Conservation (phyloP, 2,888 invertebrate species). For the Drosophila silvestris region DNA sequence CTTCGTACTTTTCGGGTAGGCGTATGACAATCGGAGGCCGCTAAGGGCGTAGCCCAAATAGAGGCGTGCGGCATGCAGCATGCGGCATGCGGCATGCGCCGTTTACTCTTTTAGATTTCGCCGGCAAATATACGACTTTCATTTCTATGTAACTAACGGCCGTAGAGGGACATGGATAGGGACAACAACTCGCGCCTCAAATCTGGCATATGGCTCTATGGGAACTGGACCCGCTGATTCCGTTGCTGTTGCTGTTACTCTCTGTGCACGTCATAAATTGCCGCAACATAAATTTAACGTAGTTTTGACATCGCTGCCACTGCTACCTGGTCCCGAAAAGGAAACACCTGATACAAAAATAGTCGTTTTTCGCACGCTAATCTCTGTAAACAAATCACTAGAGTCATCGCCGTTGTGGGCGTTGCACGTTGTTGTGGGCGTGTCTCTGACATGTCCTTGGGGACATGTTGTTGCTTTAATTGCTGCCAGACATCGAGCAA, state of each 20-base stretch:
- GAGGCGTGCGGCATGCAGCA: constrained; percentile 58
- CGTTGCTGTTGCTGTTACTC: not conserved
- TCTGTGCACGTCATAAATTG: constrained; percentile 62
- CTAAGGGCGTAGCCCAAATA: constrained; percentile 72
- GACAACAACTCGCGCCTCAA: constrained; percentile 22
- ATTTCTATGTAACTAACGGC: constrained; percentile 73
- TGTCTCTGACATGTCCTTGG: constrained; percentile 68
- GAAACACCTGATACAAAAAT: constrained; percentile 60
- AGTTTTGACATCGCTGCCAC: constrained; percentile 59
- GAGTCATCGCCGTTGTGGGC: constrained; percentile 12
- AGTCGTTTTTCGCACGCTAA: constrained; percentile 68
- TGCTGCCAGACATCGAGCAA: constrained; percentile 76
- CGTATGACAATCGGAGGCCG: constrained; percentile 63
- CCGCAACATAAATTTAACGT: constrained; percentile 75
- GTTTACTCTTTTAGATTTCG: constrained; percentile 43
- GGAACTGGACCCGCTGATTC: constrained; percentile 18
- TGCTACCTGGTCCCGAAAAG: constrained; percentile 32
- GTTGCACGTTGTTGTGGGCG: constrained; percentile 1
- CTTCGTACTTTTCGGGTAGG: constrained; percentile 61
- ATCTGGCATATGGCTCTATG: constrained; percentile 35
- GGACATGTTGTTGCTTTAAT: constrained; percentile 77
- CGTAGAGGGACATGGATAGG: constrained; percentile 1
- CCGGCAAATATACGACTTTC: constrained; percentile 58
- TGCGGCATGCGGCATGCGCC: constrained; percentile 37
- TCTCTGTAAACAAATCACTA: constrained; percentile 79